Evolutionary conservation across 2,113 vertebrate species (phyloP).

Genomic region (Nibea coibor): DNA sequence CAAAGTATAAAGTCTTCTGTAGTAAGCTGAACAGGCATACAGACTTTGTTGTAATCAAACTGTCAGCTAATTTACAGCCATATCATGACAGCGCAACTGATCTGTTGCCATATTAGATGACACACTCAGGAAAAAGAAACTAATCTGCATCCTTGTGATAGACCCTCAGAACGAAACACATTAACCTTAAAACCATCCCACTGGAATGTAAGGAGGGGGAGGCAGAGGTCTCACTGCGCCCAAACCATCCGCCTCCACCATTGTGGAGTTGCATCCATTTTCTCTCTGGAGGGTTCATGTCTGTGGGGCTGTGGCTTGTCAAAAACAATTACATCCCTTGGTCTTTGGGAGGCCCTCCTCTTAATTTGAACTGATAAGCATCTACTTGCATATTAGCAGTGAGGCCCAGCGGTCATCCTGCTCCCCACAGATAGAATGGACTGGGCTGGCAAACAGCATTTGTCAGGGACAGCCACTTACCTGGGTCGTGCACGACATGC

Average conservation of each 20-base stretch:
- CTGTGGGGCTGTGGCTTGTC: conserved; percentile 78
- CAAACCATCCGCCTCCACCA: conserved; percentile 31
- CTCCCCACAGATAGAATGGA: conserved; percentile 81
- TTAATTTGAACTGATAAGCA: conserved; percentile 88
- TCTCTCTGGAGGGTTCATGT: conserved; percentile 77
- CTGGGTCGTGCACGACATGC: conserved; percentile 72
- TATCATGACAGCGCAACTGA: conserved; percentile 4
- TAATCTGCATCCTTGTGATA: conserved; percentile 26
- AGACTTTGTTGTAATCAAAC: conserved; percentile 2
- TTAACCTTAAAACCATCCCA: conserved; percentile 30
- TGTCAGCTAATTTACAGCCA: not conserved
- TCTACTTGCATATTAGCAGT: conserved; percentile 84
- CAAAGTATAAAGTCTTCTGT: not conserved
- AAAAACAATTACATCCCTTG: conserved; percentile 83
- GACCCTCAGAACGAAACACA: conserved; percentile 32
- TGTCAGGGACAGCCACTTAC: conserved; percentile 81
- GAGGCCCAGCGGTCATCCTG: conserved; percentile 75
- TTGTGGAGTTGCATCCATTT: conserved; percentile 63
- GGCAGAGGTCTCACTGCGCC: conserved; percentile 16
- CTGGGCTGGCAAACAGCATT: conserved; percentile 80
- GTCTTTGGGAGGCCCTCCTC: conserved; percentile 77
- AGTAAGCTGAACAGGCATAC: not conserved
- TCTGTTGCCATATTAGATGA: conserved; percentile 39
- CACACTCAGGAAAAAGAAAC: conserved; percentile 7
- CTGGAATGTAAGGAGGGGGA: conserved; percentile 28